Evolutionary conservation across 2,797 vertebrate species (phyloP), one percentile per base, ranked within the genome.

Genomic region (Momotus momota): DNA sequence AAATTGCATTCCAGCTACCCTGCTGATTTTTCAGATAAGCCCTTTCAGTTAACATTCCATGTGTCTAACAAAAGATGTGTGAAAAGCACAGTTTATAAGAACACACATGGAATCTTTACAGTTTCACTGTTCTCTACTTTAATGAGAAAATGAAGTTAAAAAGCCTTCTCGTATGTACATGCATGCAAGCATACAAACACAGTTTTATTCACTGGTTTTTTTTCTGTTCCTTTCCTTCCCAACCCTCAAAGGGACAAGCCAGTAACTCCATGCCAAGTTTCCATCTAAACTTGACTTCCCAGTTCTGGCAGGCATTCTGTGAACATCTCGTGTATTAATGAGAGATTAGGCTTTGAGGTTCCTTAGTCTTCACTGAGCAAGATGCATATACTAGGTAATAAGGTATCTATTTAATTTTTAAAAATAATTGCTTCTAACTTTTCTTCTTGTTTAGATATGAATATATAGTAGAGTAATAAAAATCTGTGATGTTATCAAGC

Each of bases 1-100:
- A 98, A 98, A 98, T 97, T 98, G 94, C 98, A 98, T 98, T 98
- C 97, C 97, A 97, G 96, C 95, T 97, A 98, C 96, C 98, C 98
- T 97, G 97, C 97, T 98, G 98, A 97, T 98, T 98, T 97, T 97
- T 95, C 96, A 98, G 98, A 97, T 98, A 98, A 98, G 93, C 96
- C 94, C 94, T 97, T 97, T 97, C 95, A 97, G 97, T 97, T 97
- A 97, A 96, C 95, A 97, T 97, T 98, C 97, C 96, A 93, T 94
- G 96, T 94, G 78, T 95, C 97, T 98, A 97, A 98, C 97, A 97
- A 97, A 97, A 95, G 97, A 97, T 96, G 95, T 97, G 97, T 94
- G 91, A 93, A 96, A 96, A 96, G 80, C 93, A 95, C 94, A 94
- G 95, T 97, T 97, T 97, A 97, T 96, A 95, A 93, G 94, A 97